Evolutionary conservation across 2,113 vertebrate genomes (phyloP).

Genomic region (Apus apus): DNA sequence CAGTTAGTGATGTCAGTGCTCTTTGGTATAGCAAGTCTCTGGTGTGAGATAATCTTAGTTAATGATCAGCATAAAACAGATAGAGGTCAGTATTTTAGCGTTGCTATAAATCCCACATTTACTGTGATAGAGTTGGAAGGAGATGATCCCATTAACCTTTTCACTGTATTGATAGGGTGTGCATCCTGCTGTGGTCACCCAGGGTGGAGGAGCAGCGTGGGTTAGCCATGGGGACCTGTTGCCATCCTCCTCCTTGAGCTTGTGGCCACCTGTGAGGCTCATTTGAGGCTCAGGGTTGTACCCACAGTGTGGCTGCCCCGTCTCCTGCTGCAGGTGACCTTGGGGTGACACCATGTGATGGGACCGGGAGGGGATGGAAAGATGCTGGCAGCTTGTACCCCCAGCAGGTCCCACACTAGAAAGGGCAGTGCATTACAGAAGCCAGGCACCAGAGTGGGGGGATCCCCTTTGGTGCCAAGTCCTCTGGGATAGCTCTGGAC

Average conservation of each 20-base stretch:
- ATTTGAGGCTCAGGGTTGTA: background rate
- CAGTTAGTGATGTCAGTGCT: constrained; percentile 75
- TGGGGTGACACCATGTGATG: background rate
- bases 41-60: constrained; percentile 76
- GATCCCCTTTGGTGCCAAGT: background rate
- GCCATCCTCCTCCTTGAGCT: background rate
- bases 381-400: background rate
- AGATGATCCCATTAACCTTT: constrained; percentile 76
- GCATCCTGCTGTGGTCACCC: background rate
- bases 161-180: constrained; percentile 29
- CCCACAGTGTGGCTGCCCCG: background rate
- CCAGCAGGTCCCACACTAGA: background rate
- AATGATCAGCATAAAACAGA: constrained; percentile 79
- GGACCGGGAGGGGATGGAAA: background rate
- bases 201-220: background rate
- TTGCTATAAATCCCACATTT: constrained; percentile 69
- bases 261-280: background rate
- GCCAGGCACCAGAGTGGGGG: background rate
- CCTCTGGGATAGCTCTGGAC: background rate
- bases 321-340: background rate
- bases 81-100: constrained; percentile 74
- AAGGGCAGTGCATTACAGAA: background rate
- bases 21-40: constrained; percentile 73
- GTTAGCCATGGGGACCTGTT: background rate
- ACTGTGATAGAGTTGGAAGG: constrained; percentile 55